Percentiles rank a stretch among this genome's conserved stretches.
Evolutionary conservation across 92 coral and sea anemone species (phyloP).

Genomic region (Parazoanthus atlanticus): DNA sequence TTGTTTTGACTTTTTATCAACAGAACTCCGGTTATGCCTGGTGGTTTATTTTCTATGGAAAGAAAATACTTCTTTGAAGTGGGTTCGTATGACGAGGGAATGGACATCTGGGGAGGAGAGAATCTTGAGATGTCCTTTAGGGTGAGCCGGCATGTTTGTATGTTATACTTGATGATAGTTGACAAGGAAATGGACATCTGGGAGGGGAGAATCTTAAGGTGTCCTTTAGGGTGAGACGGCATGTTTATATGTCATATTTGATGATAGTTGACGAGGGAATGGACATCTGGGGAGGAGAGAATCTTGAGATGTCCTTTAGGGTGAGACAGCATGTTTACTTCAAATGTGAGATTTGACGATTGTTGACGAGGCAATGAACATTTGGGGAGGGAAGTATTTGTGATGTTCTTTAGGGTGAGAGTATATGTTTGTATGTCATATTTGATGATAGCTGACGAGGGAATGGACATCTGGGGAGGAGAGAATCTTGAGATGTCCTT

Average conservation of each 20-base stretch:
- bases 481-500: too few species aligned
- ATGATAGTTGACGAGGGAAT: too few species aligned
- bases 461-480: constrained; percentile 39
- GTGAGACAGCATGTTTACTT: too few species aligned
- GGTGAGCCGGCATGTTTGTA: constrained; percentile 43
- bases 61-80: constrained; percentile 82
- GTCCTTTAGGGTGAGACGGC: too few species aligned
- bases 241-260: not conserved
- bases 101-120: constrained; percentile 94
- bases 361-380: constrained; percentile 1
- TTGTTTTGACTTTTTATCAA: not conserved
- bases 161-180: too few species aligned
- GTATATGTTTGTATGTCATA: not conserved
- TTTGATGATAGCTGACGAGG: too few species aligned
- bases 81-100: constrained; percentile 88
- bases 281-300: constrained; percentile 37
- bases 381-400: not conserved
- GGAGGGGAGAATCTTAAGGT: too few species aligned
- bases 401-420: too few species aligned
- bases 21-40: constrained; percentile 91
- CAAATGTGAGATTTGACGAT: not conserved
- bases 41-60: constrained; percentile 84
- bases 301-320: too few species aligned
- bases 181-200: constrained; percentile 37
- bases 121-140: constrained; percentile 90